These are phyloP conservation scores for Eulemur albifrons DNA, from an alignment of 2,797 vertebrate species.

Conservation along the genomic window DNA sequence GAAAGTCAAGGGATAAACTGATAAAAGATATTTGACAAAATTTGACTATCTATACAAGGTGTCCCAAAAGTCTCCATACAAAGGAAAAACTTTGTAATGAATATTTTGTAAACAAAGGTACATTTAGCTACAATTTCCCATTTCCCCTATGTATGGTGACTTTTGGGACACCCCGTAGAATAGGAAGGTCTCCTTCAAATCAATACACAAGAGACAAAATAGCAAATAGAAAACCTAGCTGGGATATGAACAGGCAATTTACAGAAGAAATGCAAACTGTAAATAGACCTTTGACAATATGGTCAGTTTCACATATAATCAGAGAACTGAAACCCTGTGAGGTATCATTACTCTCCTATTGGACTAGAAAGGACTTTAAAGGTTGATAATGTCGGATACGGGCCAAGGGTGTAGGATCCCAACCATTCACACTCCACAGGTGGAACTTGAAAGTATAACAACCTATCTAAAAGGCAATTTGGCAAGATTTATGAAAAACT, in stretches of 20 bases:
- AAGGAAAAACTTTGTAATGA: too few species aligned
- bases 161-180: neutral
- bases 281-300: neutral
- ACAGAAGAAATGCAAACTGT: neutral
- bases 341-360: neutral
- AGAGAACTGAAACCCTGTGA: neutral
- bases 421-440: neutral
- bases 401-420: neutral
- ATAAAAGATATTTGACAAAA: constrained; percentile 14
- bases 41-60: neutral
- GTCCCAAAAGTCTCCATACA: too few species aligned
- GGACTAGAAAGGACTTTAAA: neutral
- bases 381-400: neutral
- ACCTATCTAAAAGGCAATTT: neutral
- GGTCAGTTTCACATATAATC: neutral
- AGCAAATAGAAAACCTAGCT: neutral
- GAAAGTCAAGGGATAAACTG: constrained; percentile 8
- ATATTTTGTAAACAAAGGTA: too few species aligned
- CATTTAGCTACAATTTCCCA: too few species aligned
- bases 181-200: neutral
- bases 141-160: too few species aligned
- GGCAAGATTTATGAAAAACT: neutral
- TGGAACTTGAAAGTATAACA: neutral
- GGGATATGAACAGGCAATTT: neutral
- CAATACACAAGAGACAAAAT: neutral